phyloP scores from a whole-genome alignment of 1,140 invertebrate genomes.

The Drosophila bifasciata region DNA sequence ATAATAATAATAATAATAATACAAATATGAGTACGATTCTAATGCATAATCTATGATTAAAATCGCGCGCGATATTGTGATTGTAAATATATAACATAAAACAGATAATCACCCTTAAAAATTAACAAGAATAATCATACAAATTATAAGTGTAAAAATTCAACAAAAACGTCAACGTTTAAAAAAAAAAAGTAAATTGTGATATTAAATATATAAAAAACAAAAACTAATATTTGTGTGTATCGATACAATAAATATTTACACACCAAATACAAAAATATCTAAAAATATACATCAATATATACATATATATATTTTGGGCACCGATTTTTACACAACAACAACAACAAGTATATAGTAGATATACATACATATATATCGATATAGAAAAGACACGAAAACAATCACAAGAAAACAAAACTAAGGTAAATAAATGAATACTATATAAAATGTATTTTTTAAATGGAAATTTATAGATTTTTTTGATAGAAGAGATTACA shows the following conservation, averaged over 20 bases:
- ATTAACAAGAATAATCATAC: slow-evolving; percentile 5
- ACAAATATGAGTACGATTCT: too few relatives aligned
- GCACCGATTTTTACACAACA: slow-evolving; percentile 72
- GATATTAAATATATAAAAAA: slow-evolving; percentile 71
- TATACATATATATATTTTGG: slow-evolving; percentile 76
- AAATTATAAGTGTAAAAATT: slow-evolving; percentile 71
- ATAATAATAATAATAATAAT: slow-evolving; percentile 5
- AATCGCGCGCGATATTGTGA: slow-evolving; percentile 64
- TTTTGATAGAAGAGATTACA: too few relatives aligned
- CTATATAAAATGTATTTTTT: not conserved
- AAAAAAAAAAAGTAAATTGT: slow-evolving; percentile 76
- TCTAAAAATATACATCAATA: slow-evolving; percentile 51
- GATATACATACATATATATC: slow-evolving; percentile 45
- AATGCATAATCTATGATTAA: slow-evolving; percentile 46
- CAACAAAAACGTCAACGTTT: slow-evolving; percentile 76
- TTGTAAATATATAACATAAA: slow-evolving; percentile 65
- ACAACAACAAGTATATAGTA: slow-evolving; percentile 15
- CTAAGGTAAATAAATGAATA: slow-evolving; percentile 66
- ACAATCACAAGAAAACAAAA: slow-evolving; percentile 67
- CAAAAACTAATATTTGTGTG: slow-evolving; percentile 44
- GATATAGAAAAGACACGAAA: slow-evolving; percentile 77
- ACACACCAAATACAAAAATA: slow-evolving; percentile 56
- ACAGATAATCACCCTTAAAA: slow-evolving; percentile 28
- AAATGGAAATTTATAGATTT: not conserved
- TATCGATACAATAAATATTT: slow-evolving; percentile 58